These are phyloP conservation scores for Lytechinus pictus DNA, from an alignment of 35 echinoderm and acorn worm species.

Conservation along the genomic window DNA sequence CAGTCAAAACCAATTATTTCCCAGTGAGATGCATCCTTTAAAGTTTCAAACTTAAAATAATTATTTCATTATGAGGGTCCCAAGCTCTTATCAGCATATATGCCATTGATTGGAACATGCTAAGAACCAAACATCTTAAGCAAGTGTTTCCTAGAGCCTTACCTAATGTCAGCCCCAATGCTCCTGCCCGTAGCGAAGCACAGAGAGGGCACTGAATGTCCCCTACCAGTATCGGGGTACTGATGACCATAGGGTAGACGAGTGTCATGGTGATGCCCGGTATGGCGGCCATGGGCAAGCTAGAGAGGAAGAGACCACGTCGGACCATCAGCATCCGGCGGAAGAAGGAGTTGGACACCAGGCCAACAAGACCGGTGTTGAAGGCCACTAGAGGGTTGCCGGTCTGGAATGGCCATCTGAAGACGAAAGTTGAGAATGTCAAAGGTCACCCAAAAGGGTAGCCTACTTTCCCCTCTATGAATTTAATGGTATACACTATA, in stretches of 20 bases:
- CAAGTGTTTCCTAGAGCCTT: not conserved
- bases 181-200: conserved; percentile 73
- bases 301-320: conserved; percentile 58
- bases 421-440: not conserved
- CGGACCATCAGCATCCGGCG: conserved; percentile 86
- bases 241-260: conserved; percentile 51
- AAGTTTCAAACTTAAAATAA: too few relatives aligned
- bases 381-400: conserved; percentile 59
- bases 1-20: too few relatives aligned
- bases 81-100: too few relatives aligned
- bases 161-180: conserved; percentile 74
- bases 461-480: too few relatives aligned
- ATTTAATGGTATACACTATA: too few relatives aligned
- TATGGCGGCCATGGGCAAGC: conserved; percentile 70
- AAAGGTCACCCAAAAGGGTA: not conserved
- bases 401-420: conserved; percentile 73
- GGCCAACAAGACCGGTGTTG: conserved; percentile 72
- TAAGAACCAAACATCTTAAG: too few relatives aligned
- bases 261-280: conserved; percentile 64
- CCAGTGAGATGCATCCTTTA: too few relatives aligned
- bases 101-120: too few relatives aligned
- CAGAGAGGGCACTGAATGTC: conserved; percentile 73
- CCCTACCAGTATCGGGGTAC: conserved; percentile 59
- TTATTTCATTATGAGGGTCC: too few relatives aligned
- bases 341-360: conserved; percentile 81